These are phyloP conservation scores for Argya squamiceps DNA, from an alignment of 2,797 vertebrate genomes.

Conservation along the genomic window DNA sequence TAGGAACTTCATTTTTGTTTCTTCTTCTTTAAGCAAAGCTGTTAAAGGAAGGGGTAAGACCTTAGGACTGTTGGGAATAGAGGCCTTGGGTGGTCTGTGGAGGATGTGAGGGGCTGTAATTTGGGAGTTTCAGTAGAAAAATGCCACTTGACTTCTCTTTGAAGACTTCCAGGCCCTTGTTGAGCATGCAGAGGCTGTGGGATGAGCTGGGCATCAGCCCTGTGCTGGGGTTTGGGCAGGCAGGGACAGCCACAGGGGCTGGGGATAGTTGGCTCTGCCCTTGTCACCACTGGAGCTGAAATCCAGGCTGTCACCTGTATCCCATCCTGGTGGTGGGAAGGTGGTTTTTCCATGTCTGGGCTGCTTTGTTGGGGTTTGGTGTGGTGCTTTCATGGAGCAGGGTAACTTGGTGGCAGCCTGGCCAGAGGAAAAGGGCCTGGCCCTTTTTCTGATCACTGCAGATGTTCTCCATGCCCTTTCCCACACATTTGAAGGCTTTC, in stretches of 20 bases:
- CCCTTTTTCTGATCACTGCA: background rate
- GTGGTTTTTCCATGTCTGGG: background rate
- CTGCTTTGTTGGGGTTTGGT: background rate
- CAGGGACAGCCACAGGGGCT: rapidly evolving
- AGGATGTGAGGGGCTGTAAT: background rate
- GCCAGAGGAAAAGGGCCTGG: background rate
- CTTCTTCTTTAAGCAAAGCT: background rate
- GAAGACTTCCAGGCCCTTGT: background rate
- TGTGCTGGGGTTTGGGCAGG: background rate
- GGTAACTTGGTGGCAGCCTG: rapidly evolving
- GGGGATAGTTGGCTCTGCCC: background rate
- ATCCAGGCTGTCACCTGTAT: background rate
- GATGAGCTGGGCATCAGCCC: background rate
- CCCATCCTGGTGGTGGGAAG: background rate
- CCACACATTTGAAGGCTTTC: constrained; percentile 40
- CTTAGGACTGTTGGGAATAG: background rate
- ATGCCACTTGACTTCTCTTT: background rate
- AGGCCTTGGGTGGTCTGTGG: background rate
- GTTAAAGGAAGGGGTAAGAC: background rate
- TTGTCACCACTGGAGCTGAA: rapidly evolving
- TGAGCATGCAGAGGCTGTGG: background rate
- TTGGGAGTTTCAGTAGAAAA: background rate
- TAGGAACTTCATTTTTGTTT: background rate
- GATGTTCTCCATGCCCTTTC: background rate
- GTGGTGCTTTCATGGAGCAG: background rate